Percentiles rank a stretch among this genome's conserved stretches.
These are phyloP conservation scores for Polydrusus tereticollis DNA, from an alignment of 2,888 invertebrate genomes.

Conservation along the genomic window DNA sequence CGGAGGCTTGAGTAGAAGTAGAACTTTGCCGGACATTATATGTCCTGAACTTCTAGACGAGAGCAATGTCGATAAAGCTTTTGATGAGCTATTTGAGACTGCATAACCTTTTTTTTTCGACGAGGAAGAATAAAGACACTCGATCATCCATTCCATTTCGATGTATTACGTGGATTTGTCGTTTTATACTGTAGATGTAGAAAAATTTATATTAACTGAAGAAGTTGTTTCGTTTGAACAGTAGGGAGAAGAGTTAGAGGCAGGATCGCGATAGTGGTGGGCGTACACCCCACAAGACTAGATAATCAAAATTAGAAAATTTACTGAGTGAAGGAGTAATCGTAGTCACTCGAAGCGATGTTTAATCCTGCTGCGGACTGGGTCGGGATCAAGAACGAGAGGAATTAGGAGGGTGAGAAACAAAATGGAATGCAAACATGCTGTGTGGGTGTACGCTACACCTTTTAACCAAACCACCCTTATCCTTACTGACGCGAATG, in stretches of 20 bases:
- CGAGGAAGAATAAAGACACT: conserved; percentile 23
- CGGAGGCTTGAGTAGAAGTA: conserved; percentile 76
- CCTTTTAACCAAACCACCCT: conserved; percentile 58
- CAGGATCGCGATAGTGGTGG: conserved; percentile 41
- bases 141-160: conserved; percentile 52
- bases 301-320: conserved; percentile 3
- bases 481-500: conserved; percentile 48
- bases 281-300: conserved; percentile 44
- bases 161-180: conserved; percentile 47
- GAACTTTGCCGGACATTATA: conserved; percentile 82
- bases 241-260: conserved; percentile 9
- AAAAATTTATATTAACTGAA: conserved; percentile 26
- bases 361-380: conserved; percentile 35
- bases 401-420: conserved; percentile 42
- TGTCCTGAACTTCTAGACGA: conserved; percentile 78
- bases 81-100: conserved; percentile 82
- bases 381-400: not conserved
- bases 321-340: not conserved
- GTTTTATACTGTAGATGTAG: conserved; percentile 46
- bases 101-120: conserved; percentile 55
- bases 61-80: conserved; percentile 88
- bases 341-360: conserved; percentile 27
- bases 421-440: conserved; percentile 44
- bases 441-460: conserved; percentile 65
- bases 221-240: conserved; percentile 47